A percentile compares a stretch with the other conserved stretches of the same genome.
Conservation (phyloP, 2,797 vertebrate species). For the Agapornis canus region DNA sequence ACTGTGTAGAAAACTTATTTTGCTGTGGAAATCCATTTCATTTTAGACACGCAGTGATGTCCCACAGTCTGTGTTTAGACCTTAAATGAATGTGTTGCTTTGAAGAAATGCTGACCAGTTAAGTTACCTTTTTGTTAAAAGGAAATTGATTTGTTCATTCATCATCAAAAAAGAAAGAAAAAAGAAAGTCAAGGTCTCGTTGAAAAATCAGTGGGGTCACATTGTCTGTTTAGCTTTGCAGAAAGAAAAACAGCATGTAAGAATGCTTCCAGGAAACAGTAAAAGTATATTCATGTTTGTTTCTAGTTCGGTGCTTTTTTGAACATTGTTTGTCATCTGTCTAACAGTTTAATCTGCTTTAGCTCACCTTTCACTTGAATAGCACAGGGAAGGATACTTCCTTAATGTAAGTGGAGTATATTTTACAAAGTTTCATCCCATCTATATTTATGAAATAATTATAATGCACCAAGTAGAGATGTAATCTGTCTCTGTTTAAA, state of each 20-base stretch:
- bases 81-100: conserved; percentile 9
- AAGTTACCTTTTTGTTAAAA: conserved; percentile 49
- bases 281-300: background rate
- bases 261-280: conserved; percentile 44
- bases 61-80: background rate
- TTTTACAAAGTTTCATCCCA: background rate
- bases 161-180: conserved; percentile 12
- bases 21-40: background rate
- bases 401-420: background rate
- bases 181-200: background rate
- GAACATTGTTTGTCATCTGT: background rate
- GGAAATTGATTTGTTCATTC: conserved; percentile 38
- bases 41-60: background rate
- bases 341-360: background rate
- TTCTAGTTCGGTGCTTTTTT: background rate
- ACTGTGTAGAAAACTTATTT: background rate
- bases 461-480: background rate
- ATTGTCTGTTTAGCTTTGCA: background rate
- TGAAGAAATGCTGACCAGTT: conserved; percentile 38
- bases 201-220: conserved; percentile 2
- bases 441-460: background rate
- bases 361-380: background rate
- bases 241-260: background rate
- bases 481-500: background rate
- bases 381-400: background rate